Evolutionary conservation across 1,140 invertebrate species (phyloP), one percentile per base, ranked within the genome.

Genomic region (Drosophila equinoxialis): DNA sequence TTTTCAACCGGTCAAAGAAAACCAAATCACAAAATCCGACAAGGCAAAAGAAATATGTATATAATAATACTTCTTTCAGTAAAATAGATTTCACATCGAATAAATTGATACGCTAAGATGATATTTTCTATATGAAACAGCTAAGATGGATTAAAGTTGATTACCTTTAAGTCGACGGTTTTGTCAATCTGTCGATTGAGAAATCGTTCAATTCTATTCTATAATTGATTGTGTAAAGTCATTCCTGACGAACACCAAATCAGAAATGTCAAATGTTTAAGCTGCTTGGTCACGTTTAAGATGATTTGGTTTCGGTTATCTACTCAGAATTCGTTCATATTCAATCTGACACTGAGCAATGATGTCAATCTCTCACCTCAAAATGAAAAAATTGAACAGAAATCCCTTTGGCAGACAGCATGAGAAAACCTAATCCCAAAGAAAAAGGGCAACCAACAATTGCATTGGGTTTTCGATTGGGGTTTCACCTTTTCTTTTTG

Each of bases 331-430:
- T 42, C 57, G 65, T 76, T 65, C 69, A 67, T 73, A 77, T 77
- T 65, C 67, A 74, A 58, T 69, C 54, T 64, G 66, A 66, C 76
- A 59, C 37, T 83, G 69, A 86, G 69, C 67, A 77, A 83, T 71
- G 70, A 74, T 89, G 77, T 80, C 79, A 83, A 83, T 74, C 75
- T 81, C 48, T 79, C 71, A 68, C 54, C 33, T 57, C 45, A 17
- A 69, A 23, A 23, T 7, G 33, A 55, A 58, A 67, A 77, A 74
- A 71, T 41, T 63, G 69, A 74, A 71, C 63, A 61, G 58, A 78
- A 86, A 86, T 68, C 70, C 71, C 64, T 76, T 86, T 61, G 33
- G 33, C 30, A 17, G 26, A 37, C 14, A 17, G 14, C 30, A 59
- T 37, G 57, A 30, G 10, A 20, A 58, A 59, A 59, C 14, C 14